Evolutionary conservation across 2,888 invertebrate genomes (phyloP).

Genomic region (Oligia strigilis): DNA sequence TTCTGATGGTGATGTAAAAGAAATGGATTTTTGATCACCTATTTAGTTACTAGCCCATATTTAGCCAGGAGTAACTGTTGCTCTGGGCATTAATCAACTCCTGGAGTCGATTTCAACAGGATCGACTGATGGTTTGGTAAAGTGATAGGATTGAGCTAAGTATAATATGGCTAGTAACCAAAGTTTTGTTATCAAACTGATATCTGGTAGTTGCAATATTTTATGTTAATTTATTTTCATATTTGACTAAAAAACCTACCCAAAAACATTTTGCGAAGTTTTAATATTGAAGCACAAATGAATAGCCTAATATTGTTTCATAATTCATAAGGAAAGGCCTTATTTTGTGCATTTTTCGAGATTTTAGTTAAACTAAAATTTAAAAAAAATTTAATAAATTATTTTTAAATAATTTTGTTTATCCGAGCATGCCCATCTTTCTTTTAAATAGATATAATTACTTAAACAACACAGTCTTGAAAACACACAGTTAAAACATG

Average conservation of each 20-base stretch:
- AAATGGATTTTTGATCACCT: not conserved
- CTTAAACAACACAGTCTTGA: slow-evolving; percentile 78
- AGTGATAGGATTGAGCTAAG: not conserved
- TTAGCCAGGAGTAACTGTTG: not conserved
- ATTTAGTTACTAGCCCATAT: not conserved
- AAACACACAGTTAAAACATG: slow-evolving; percentile 70
- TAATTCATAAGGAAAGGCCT: slow-evolving; percentile 54
- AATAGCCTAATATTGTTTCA: slow-evolving; percentile 45
- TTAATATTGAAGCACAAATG: slow-evolving; percentile 32
- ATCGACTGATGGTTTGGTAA: not conserved
- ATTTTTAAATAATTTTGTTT: slow-evolving; percentile 1
- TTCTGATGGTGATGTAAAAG: not conserved
- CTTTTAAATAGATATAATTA: slow-evolving; percentile 61
- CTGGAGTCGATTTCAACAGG: not conserved
- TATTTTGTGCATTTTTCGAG: slow-evolving; percentile 36
- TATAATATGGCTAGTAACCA: too few relatives aligned
- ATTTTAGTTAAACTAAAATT: slow-evolving; percentile 29
- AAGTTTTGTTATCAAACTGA: too few relatives aligned
- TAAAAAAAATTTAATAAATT: not conserved
- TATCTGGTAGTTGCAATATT: not conserved
- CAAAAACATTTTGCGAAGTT: not conserved
- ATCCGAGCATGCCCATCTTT: slow-evolving; percentile 63
- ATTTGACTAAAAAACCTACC: not conserved
- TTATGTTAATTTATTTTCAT: not conserved
- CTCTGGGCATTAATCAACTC: not conserved